Evolutionary conservation across 2,113 vertebrate species (phyloP), one percentile per base, ranked within the genome.

Genomic region (Aegypius monachus): DNA sequence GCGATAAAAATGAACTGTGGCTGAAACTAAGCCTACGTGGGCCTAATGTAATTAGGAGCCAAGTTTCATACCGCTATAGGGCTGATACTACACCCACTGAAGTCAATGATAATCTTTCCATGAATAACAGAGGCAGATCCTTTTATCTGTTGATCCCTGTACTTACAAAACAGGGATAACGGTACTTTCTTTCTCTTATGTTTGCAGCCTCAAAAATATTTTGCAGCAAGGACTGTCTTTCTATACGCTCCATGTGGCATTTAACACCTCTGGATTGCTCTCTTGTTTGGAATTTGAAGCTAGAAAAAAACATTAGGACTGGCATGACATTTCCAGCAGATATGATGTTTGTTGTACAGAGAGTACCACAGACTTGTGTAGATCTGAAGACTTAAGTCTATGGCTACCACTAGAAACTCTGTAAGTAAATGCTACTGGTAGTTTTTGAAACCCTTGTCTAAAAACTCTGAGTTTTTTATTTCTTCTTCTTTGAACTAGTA

Each of bases 81-180:
- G 95, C 93, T 97, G 95, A 97, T 97, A 97, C 95, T 97, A 96
- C 97, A 95, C 96, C 96, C 95, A 97, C 94, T 95, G 91, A 89
- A 95, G 93, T 93, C 70, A 95, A 53, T 91, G 94, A 91, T 95
- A 95, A 97, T 97, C 93, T 92, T 91, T 91, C 83, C 86, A 89
- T 73, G 94, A 95, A 95, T 92, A 95, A 95, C 70, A 95, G 75
- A 95, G 40, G 45, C 66, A 91, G 38, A 61, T 79, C 73, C 88
- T 96, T 94, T 96, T 74, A 93, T 95, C 84, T 94, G 70, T 53
- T 34, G 5, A 31, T 65, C 56, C 43, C 36, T 2, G 6, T 48
- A 50, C 79, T 45, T 89, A 89, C 59, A 95, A 95, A 94, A 87
- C 1, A 1, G n/a, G 93, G 63, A 91, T 97, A 97, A 97, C 95